Conservation (phyloP, 2,888 invertebrate species). For the Tetranychus piercei region DNA sequence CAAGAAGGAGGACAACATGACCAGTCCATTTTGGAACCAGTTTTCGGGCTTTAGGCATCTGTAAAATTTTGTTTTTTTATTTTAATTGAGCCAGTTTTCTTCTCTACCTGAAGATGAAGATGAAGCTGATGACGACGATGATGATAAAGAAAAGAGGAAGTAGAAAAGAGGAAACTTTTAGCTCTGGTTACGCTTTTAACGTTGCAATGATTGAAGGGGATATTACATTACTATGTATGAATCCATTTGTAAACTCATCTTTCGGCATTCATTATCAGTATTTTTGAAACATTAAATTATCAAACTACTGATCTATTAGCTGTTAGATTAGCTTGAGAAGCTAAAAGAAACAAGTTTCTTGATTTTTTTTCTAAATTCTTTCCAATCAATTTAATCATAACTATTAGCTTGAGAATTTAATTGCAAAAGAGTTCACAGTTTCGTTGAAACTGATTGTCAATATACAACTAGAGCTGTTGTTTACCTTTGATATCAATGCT, state of each 20-base stretch:
- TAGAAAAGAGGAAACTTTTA: not conserved
- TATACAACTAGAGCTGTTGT: no score
- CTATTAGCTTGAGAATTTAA: no score
- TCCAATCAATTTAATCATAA: no score
- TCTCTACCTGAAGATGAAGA: not conserved
- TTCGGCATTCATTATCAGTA: not conserved
- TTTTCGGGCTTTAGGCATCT: not conserved
- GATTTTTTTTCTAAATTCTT: not conserved
- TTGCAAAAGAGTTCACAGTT: no score
- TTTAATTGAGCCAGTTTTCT: not conserved
- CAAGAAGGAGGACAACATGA: not conserved
- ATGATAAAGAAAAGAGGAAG: not conserved
- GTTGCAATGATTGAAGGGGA: not conserved
- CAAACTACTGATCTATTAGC: constrained; percentile 1
- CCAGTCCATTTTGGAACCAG: not conserved
- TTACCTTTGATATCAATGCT: no score
- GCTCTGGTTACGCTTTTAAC: not conserved
- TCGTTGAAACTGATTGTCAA: no score
- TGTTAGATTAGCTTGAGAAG: not conserved
- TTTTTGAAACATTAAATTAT: not conserved
- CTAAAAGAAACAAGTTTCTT: not conserved
- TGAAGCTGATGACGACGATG: not conserved
- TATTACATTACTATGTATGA: not conserved
- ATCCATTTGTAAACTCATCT: not conserved
- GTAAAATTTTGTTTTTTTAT: not conserved